These are phyloP conservation scores for Scaptomyza parva DNA, from an alignment of 2,888 invertebrate species.

Conservation along the genomic window DNA sequence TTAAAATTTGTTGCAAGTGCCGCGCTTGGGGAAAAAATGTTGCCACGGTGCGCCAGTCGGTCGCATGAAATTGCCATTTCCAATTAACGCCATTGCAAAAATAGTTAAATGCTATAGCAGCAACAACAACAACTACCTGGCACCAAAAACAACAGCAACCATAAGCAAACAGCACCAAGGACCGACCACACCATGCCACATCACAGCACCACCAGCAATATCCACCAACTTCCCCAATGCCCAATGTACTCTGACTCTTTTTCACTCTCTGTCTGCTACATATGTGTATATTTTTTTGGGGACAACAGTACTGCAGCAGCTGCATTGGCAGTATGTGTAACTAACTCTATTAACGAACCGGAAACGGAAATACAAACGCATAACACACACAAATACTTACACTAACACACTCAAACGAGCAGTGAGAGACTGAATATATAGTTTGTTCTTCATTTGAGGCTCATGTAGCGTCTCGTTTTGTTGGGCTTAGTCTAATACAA, in stretches of 20 bases:
- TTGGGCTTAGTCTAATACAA: constrained; percentile 6
- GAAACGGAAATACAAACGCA: constrained; percentile 70
- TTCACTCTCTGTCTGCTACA: constrained; percentile 8
- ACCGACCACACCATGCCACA: constrained; percentile 13
- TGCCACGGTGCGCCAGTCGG: constrained; percentile 49
- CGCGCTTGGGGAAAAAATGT: constrained; percentile 19
- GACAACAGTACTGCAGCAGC: constrained; percentile 21
- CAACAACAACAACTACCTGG: constrained; percentile 37
- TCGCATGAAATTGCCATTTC: constrained; percentile 81
- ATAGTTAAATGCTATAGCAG: constrained; percentile 72
- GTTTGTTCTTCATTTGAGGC: constrained; percentile 38
- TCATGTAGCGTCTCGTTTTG: constrained; percentile 43
- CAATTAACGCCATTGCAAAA: constrained; percentile 81
- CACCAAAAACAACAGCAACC: constrained; percentile 48
- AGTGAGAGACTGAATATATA: constrained; percentile 26
- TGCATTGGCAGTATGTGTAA: constrained; percentile 70
- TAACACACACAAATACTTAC: constrained; percentile 26
- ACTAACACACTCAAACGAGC: constrained; percentile 19
- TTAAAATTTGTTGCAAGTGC: constrained; percentile 53
- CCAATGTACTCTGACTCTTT: constrained; percentile 14
- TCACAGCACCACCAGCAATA: neutral
- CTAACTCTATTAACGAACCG: constrained; percentile 83
- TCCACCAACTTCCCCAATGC: constrained; percentile 30
- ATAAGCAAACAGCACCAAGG: constrained; percentile 47
- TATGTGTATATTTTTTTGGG: constrained; percentile 38